A percentile compares a stretch with the other conserved stretches of the same genome.
These are phyloP conservation scores for Coracias cyanogaster DNA, from an alignment of 2,797 vertebrate genomes.

Conservation along the genomic window DNA sequence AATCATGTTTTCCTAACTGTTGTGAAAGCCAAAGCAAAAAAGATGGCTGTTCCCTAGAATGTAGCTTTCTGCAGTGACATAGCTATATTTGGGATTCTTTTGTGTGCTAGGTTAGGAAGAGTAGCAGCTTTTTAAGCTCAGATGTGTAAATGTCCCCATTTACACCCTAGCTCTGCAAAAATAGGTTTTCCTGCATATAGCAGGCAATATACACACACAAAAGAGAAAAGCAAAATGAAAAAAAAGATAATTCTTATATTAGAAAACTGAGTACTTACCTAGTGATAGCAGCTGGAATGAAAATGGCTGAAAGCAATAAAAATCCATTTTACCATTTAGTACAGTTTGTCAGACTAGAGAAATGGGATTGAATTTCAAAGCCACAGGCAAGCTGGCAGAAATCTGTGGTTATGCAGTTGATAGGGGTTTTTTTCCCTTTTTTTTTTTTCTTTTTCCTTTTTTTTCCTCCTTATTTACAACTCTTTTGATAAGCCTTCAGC, in stretches of 20 bases:
- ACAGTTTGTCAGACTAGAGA: constrained; percentile 83
- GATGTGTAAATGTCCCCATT: constrained; percentile 52
- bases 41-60: not conserved
- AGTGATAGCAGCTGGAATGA: constrained; percentile 75
- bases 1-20: not conserved
- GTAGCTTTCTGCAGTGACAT: constrained; percentile 11
- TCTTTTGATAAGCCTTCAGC: constrained; percentile 87
- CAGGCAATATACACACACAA: constrained; percentile 19
- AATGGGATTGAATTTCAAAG: constrained; percentile 83
- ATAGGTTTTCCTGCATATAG: not conserved
- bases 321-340: constrained; percentile 82
- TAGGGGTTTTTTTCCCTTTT: fast-evolving
- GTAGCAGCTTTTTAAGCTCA: constrained; percentile 28
- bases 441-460: not conserved
- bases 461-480: constrained; percentile 78
- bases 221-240: not conserved
- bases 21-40: not conserved
- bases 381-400: constrained; percentile 78
- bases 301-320: constrained; percentile 80
- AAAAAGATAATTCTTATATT: constrained; percentile 66
- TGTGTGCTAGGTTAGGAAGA: constrained; percentile 28
- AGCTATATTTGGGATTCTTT: constrained; percentile 30
- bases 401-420: constrained; percentile 76
- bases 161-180: constrained; percentile 21
- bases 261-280: constrained; percentile 69